phyloP scores from a whole-genome alignment of 2,797 vertebrate genomes.

The Tinamus major region DNA sequence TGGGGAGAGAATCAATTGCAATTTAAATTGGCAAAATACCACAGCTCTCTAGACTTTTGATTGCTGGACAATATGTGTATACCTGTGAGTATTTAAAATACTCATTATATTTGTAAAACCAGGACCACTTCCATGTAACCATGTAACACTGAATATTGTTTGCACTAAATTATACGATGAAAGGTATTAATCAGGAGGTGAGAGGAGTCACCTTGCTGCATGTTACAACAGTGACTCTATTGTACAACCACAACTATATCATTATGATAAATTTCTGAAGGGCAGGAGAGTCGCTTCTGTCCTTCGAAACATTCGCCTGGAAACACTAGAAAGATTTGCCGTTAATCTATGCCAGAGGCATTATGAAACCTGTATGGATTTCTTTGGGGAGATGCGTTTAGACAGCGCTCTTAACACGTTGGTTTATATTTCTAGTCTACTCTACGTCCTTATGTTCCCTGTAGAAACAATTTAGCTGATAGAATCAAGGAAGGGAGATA shows the following conservation, averaged over 20 bases:
- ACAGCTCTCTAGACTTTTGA: not conserved
- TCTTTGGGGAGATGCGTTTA: not conserved
- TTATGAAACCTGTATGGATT: not conserved
- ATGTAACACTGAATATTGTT: not conserved
- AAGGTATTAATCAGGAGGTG: not conserved
- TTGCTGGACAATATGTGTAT: not conserved
- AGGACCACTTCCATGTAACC: not conserved
- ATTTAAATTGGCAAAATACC: not conserved
- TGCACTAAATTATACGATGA: not conserved
- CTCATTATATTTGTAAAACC: not conserved
- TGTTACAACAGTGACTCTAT: not conserved
- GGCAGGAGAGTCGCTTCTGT: not conserved
- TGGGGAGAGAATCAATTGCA: not conserved
- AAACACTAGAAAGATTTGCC: not conserved
- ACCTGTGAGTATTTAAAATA: not conserved
- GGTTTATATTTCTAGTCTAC: slow-evolving; percentile 32
- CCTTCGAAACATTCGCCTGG: slow-evolving; percentile 11
- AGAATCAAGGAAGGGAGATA: slow-evolving; percentile 67
- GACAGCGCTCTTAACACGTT: slow-evolving; percentile 14
- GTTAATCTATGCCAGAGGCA: not conserved
- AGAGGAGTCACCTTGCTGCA: not conserved
- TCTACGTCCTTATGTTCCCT: slow-evolving; percentile 36
- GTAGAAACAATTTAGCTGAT: slow-evolving; percentile 66
- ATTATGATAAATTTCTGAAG: not conserved
- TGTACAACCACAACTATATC: not conserved